Base-by-base conservation (phyloP, 23 tunicate genomes). In the Diplosoma virens region DNA sequence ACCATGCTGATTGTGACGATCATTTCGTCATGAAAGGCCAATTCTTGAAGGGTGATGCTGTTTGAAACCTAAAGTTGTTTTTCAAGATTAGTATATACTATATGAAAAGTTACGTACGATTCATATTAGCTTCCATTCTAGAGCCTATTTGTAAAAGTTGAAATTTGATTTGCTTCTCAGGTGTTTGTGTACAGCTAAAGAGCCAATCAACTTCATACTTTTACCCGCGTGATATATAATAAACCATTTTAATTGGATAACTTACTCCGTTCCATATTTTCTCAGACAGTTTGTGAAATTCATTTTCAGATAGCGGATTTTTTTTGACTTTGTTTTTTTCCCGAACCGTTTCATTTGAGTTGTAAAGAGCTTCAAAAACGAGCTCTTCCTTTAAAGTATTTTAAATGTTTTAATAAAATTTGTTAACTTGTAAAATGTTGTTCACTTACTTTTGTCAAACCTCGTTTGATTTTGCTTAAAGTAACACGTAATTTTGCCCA, bases 21-120 rank as follows among this genome's bases (percentile, higher is more conserved):
- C 30, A 92, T 76, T 28, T 86, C 84, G 33, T 84, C 84, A 41
- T 67, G 52, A 20, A 14, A 37, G 0, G 84, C 59, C 1, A 89
- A 52, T 30, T 90, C 97, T 4, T 41, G 26, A 72, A 92, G 23
- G 1, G 92, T 85, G 30, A 92, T 77, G 47, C 85, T 80, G 33
- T 61, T 72, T 9, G 93, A 84, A 32, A 92, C 80, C 97, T 90
- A 55, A n/a, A n/a, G n/a, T n/a, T n/a, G n/a, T n/a, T n/a, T n/a
- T n/a, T n/a, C n/a, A n/a, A n/a, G n/a, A n/a, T n/a, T n/a, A n/a
- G n/a, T n/a, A n/a, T n/a, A n/a, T n/a, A n/a, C n/a, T n/a, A n/a
- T n/a, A n/a, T n/a, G n/a, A n/a, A n/a, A n/a, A n/a, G n/a, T n/a
- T n/a, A n/a, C n/a, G n/a, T n/a, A n/a, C n/a, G n/a, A n/a, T n/a